Evolutionary conservation across 2,797 vertebrate species (phyloP).

Genomic region (Sphenopsis melanotis): DNA sequence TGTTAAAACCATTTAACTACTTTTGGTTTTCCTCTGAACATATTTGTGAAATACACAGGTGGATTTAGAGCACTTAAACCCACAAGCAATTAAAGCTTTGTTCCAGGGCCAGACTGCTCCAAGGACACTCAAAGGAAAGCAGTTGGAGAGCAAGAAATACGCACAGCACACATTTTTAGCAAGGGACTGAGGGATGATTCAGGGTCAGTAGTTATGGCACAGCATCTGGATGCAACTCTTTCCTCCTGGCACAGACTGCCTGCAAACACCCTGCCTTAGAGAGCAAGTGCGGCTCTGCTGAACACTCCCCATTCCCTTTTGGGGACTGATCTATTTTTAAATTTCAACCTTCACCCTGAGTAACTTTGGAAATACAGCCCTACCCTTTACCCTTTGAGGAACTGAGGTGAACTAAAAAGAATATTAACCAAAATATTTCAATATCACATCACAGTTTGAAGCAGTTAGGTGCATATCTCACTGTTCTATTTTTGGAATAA

Average conservation of each 20-base stretch:
- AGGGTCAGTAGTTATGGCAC: background rate
- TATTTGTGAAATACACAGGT: conserved; percentile 7
- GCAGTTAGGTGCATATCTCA: background rate
- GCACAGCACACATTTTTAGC: background rate
- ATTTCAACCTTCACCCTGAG: background rate
- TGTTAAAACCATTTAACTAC: background rate
- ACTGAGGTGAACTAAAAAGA: background rate
- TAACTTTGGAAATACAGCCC: background rate
- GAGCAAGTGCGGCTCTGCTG: background rate
- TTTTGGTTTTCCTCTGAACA: background rate
- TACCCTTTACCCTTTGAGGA: background rate
- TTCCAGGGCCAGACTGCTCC: background rate
- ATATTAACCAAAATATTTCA: background rate
- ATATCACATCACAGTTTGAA: background rate
- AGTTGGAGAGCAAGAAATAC: background rate
- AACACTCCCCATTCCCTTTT: background rate
- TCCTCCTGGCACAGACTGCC: background rate
- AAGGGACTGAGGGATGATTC: background rate
- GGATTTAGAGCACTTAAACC: conserved; percentile 34
- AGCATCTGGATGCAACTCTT: background rate
- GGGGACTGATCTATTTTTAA: background rate
- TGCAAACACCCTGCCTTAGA: background rate
- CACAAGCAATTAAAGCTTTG: conserved; percentile 26
- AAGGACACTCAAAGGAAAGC: background rate
- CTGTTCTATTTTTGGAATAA: background rate